Evolutionary conservation across 2,797 vertebrate genomes (phyloP).

Genomic region (Cossypha dichroa): DNA sequence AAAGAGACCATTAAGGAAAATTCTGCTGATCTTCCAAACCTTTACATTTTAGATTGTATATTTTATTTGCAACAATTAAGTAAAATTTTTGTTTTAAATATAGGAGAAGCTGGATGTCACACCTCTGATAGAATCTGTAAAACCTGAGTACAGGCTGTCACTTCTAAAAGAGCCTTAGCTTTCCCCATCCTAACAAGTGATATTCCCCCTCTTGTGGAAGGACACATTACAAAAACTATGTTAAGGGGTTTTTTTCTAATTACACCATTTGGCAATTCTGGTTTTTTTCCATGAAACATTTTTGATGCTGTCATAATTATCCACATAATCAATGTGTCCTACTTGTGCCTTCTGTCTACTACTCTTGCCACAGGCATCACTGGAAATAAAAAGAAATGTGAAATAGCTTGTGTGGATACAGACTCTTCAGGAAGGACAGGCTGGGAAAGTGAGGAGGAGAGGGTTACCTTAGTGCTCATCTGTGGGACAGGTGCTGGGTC

Average conservation of each 20-base stretch:
- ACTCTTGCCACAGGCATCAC: background rate
- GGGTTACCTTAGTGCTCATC: rapidly evolving
- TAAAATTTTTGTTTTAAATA: background rate
- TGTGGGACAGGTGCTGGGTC: background rate
- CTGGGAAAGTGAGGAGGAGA: background rate
- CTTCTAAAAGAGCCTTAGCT: background rate
- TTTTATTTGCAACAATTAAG: background rate
- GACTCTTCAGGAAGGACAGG: background rate
- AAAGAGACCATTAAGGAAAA: background rate
- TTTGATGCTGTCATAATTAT: background rate
- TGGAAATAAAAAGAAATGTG: background rate
- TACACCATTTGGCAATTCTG: background rate
- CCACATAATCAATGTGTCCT: background rate
- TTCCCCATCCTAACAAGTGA: background rate
- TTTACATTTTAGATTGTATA: background rate
- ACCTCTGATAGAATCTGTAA: background rate
- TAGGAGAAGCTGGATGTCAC: background rate
- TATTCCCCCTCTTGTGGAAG: background rate
- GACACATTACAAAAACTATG: background rate
- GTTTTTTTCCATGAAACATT: background rate
- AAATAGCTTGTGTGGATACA: background rate
- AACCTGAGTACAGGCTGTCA: background rate
- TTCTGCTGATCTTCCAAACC: background rate
- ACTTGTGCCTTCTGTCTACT: background rate
- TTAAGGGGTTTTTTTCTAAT: background rate